A percentile compares a stretch with the other conserved stretches of the same genome.
phyloP scores from a whole-genome alignment of 1,140 invertebrate genomes.

The Drosophila suzukii region DNA sequence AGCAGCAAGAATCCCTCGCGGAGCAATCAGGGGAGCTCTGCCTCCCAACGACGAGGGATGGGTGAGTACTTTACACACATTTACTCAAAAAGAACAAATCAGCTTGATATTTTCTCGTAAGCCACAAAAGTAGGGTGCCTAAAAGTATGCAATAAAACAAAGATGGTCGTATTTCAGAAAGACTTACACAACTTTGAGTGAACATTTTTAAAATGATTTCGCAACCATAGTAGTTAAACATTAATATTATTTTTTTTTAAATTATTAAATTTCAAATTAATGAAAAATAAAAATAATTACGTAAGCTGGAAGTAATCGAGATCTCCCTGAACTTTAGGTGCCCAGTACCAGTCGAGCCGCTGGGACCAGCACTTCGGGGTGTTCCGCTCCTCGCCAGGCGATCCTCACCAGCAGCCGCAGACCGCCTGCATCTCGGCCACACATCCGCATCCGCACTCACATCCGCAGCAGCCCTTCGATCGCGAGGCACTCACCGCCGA shows the following conservation, averaged over 20 bases:
- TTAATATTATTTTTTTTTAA: no score
- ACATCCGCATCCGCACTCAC: constrained; percentile 21
- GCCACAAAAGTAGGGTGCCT: no score
- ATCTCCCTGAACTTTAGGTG: constrained; percentile 35
- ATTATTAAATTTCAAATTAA: no score
- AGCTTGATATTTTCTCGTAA: no score
- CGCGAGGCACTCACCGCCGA: constrained; percentile 88
- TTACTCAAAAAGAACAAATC: not conserved
- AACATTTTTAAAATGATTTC: no score
- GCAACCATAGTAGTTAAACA: not conserved
- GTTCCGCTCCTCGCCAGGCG: constrained; percentile 86
- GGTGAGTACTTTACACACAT: constrained; percentile 56
- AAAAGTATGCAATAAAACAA: no score
- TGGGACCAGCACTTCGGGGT: constrained; percentile 88
- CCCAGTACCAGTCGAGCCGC: constrained; percentile 85
- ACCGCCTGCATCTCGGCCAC: constrained; percentile 8
- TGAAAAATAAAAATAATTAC: no score
- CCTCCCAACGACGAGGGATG: constrained; percentile 83
- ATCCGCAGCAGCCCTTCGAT: constrained; percentile 82
- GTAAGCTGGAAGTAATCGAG: not conserved
- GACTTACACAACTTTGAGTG: no score
- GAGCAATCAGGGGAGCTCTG: constrained; percentile 84
- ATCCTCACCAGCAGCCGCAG: constrained; percentile 73
- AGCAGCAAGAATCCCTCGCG: constrained; percentile 73
- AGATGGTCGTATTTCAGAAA: no score